Percentiles rank a stretch among this genome's conserved stretches.
phyloP scores from a whole-genome alignment of 2,797 vertebrate genomes.

The Labroides dimidiatus region DNA sequence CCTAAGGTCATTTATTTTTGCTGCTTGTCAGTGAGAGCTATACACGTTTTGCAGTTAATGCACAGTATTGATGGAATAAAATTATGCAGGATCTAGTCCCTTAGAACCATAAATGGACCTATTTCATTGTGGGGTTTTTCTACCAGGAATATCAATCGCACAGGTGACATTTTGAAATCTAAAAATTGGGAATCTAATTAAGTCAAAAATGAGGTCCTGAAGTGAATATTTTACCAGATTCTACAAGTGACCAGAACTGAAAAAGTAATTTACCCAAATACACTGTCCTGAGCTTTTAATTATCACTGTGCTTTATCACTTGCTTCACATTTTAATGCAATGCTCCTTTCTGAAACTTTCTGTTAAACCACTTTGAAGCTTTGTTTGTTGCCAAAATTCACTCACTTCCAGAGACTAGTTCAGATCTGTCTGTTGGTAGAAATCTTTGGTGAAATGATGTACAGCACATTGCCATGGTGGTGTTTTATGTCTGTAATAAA shows the following conservation, averaged over 20 bases:
- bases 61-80: constrained; percentile 22
- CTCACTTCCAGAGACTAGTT: constrained; percentile 45
- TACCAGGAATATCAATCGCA: not conserved
- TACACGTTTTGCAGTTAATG: constrained; percentile 37
- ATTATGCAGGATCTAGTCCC: constrained; percentile 14
- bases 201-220: not conserved
- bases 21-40: constrained; percentile 38
- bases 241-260: constrained; percentile 6
- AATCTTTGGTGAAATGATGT: constrained; percentile 44
- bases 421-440: constrained; percentile 56
- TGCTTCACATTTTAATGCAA: constrained; percentile 24
- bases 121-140: constrained; percentile 24
- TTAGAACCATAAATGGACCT: constrained; percentile 11
- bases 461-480: constrained; percentile 47
- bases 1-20: constrained; percentile 7
- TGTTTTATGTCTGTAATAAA: constrained; percentile 72
- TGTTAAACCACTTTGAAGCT: constrained; percentile 30
- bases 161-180: constrained; percentile 10
- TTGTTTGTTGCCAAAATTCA: constrained; percentile 41
- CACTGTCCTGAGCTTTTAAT: constrained; percentile 47
- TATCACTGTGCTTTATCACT: constrained; percentile 34
- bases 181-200: constrained; percentile 13
- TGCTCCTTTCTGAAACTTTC: constrained; percentile 35
- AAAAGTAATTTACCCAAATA: constrained; percentile 32
- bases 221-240: constrained; percentile 2